Conservation (phyloP, 1,140 invertebrate genomes). For the Diplogasteroides magnus region DNA sequence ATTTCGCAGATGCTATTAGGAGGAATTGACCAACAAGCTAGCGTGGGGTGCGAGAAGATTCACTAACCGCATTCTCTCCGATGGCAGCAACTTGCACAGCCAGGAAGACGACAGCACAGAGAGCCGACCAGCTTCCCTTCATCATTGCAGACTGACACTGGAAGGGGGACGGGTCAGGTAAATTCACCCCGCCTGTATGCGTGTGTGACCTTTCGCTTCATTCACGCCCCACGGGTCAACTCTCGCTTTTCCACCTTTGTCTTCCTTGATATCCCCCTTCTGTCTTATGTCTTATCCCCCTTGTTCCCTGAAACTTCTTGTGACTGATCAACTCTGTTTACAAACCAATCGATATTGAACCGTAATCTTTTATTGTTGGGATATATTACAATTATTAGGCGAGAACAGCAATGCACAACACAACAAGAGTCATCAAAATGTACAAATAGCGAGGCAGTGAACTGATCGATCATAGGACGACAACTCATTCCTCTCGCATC, state of each 20-base stretch:
- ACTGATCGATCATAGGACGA: not conserved
- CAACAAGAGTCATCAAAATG: constrained; percentile 10
- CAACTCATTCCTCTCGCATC: not conserved
- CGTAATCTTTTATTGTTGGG: not conserved
- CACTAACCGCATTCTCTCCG: constrained; percentile 50
- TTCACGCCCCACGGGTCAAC: too few relatives aligned
- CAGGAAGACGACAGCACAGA: not conserved
- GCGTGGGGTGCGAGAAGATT: too few relatives aligned
- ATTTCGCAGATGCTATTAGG: too few relatives aligned
- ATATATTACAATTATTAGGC: not conserved
- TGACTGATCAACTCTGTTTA: not conserved
- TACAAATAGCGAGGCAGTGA: constrained; percentile 4
- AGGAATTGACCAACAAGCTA: too few relatives aligned
- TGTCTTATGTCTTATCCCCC: too few relatives aligned
- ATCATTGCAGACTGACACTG: not conserved
- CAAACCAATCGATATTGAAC: not conserved
- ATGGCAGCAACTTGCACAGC: constrained; percentile 20
- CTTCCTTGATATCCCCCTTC: too few relatives aligned
- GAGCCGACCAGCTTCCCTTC: not conserved
- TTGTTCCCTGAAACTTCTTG: too few relatives aligned
- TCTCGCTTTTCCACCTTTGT: not conserved
- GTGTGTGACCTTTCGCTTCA: too few relatives aligned
- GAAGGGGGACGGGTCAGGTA: not conserved
- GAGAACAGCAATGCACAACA: constrained; percentile 4
- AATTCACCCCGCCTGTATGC: too few relatives aligned